Conservation (phyloP, 1,140 invertebrate species). For the Drosophila ficusphila region DNA sequence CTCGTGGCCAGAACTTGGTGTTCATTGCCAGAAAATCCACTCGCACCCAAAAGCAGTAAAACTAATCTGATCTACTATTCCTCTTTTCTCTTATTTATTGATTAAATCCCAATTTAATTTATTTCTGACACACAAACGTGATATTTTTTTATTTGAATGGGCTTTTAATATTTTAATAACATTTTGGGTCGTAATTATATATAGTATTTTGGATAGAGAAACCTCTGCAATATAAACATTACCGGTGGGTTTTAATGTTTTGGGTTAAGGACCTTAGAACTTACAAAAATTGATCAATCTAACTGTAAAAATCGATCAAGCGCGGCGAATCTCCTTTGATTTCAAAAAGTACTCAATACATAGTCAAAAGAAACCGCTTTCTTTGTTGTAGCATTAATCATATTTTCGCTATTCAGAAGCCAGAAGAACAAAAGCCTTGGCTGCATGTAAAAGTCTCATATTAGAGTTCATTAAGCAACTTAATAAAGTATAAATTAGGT, state of each 20-base stretch:
- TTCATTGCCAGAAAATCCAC: constrained; percentile 67
- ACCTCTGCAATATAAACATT: too few species aligned
- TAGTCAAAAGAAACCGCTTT: constrained; percentile 9
- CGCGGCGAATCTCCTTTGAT: neutral
- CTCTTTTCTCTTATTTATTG: neutral
- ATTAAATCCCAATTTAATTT: neutral
- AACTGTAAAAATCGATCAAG: neutral
- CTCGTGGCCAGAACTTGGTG: constrained; percentile 61
- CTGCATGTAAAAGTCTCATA: constrained; percentile 14
- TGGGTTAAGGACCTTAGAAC: too few species aligned
- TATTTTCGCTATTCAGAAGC: constrained; percentile 6
- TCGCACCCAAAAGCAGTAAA: constrained; percentile 32
- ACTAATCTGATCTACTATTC: too few species aligned
- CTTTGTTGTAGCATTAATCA: constrained; percentile 37
- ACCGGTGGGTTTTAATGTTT: too few species aligned
- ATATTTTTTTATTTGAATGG: neutral
- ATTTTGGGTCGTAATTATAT: too few species aligned
- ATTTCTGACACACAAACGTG: neutral
- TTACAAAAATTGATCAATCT: neutral
- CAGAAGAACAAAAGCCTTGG: constrained; percentile 4
- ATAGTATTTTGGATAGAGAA: too few species aligned
- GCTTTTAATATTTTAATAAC: too few species aligned
- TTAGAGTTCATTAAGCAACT: constrained; percentile 14
- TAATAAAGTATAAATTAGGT: constrained; percentile 19
- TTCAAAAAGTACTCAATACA: neutral